Conservation (phyloP, 2,888 invertebrate species). For the Coleophora deauratella region DNA sequence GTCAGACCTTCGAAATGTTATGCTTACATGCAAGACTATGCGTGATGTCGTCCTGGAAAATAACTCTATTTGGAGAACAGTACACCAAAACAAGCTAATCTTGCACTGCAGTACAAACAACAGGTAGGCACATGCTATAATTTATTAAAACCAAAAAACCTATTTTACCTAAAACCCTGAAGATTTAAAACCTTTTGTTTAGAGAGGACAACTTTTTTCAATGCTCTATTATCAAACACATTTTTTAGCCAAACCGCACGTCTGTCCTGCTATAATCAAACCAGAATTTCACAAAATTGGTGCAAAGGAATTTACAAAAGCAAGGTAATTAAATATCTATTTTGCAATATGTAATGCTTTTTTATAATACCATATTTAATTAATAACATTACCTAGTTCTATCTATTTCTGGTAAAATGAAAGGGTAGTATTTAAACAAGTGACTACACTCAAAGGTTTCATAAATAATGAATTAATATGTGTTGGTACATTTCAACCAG, state of each 20-base stretch:
- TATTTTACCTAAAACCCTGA: too few relatives aligned
- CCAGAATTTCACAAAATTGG: constrained; percentile 55
- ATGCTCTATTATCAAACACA: constrained; percentile 1
- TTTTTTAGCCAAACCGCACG: constrained; percentile 16
- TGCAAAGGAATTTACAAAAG: constrained; percentile 42
- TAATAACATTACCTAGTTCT: too few relatives aligned
- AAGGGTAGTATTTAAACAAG: too few relatives aligned
- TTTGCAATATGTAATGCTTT: too few relatives aligned
- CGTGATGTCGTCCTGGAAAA: constrained; percentile 36
- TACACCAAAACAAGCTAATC: constrained; percentile 26
- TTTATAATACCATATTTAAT: too few relatives aligned
- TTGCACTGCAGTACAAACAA: constrained; percentile 23
- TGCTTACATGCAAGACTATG: constrained; percentile 47
- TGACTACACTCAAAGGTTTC: too few relatives aligned
- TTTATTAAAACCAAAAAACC: too few relatives aligned
- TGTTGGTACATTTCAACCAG: too few relatives aligned
- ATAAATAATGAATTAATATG: too few relatives aligned
- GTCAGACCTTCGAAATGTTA: constrained; percentile 44
- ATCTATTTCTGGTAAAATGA: too few relatives aligned
- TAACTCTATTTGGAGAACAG: constrained; percentile 44
- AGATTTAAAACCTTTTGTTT: not conserved
- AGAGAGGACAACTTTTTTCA: not conserved
- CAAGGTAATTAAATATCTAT: constrained; percentile 23
- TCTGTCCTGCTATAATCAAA: constrained; percentile 36
- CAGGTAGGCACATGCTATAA: too few relatives aligned